Evolutionary conservation across 2,797 vertebrate species (phyloP), one percentile per base, ranked within the genome.

Genomic region (Karalla daura): DNA sequence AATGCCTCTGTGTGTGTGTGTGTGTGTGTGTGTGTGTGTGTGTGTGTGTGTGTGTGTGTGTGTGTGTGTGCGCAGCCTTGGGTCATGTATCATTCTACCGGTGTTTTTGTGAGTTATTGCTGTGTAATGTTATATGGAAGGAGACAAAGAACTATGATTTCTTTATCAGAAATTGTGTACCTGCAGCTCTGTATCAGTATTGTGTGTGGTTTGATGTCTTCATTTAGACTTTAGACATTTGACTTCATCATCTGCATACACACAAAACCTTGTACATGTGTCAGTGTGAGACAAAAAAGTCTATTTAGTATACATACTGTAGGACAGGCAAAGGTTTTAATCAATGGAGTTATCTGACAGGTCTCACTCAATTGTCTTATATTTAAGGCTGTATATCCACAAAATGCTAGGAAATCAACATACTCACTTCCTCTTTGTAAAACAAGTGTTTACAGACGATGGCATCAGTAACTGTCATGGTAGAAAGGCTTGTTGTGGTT

Each of bases 21-120:
- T 41, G 39, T 41, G 36, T 24, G 39, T 43, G 49, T 27, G 17
- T 4, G n/a, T 61, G 36, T 49, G 49, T 49, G 53, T 52, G 25
- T 24, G 25, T 32, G 7, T 45, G 39, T 28, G 41, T 47, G 40
- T 28, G 18, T 53, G 28, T 40, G 21, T 55, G 24, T 35, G 18
- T 30, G 30, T 25, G 2, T 46, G 4, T 11, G 1, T 24, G 12
- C 24, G 13, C 15, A 40, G 21, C 18, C n/a, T 33, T 40, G 20
- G 18, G 27, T 30, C 46, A 23, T 27, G 45, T 24, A 24, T 28
- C 28, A 14, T 32, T 41, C 7, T 11, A 13, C 20, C 39, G 13
- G 7, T 63, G 14, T 44, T 24, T 63, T 7, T 14, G 14, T 67
- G 8, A 55, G 18, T 17, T 3, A 4, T 13, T 43, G 17, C 2